These are phyloP conservation scores for Drosophila eugracilis DNA, from an alignment of 1,140 invertebrate genomes.

Conservation along the genomic window DNA sequence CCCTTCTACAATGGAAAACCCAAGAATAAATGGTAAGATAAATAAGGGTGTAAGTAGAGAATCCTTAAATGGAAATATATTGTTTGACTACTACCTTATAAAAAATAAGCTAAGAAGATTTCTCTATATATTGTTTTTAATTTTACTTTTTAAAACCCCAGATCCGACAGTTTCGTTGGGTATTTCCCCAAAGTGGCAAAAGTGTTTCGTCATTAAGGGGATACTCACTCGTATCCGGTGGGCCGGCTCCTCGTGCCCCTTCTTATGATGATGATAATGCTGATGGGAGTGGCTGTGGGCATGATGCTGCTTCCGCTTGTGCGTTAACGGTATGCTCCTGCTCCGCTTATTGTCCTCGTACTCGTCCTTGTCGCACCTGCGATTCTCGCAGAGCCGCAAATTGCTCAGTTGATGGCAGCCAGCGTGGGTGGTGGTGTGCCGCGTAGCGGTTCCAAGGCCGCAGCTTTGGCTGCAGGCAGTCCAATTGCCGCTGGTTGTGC, in stretches of 20 bases:
- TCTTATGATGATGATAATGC: constrained; percentile 38
- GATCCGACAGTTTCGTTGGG: neutral
- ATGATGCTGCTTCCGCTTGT: constrained; percentile 38
- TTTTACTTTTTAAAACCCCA: neutral
- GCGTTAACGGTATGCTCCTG: constrained; percentile 36
- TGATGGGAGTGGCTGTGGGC: constrained; percentile 23
- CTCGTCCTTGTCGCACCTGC: constrained; percentile 69
- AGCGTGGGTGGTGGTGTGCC: constrained; percentile 87
- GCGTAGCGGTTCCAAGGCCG: constrained; percentile 87
- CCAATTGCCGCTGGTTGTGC: constrained; percentile 86
- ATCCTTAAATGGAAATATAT: neutral
- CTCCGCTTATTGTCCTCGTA: constrained; percentile 57
- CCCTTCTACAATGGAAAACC: constrained; percentile 85
- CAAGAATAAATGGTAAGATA: neutral
- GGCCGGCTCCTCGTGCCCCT: constrained; percentile 44
- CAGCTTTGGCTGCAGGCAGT: constrained; percentile 87
- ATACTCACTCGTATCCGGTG: constrained; percentile 83
- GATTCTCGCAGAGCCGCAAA: constrained; percentile 87
- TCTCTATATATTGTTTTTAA: neutral
- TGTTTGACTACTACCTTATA: neutral
- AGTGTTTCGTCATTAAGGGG: neutral
- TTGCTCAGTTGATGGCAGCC: constrained; percentile 87
- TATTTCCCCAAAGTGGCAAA: neutral
- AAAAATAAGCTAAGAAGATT: neutral
- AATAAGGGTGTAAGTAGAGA: neutral